Conservation (phyloP, 2,797 vertebrate genomes). For the Bovichtus diacanthus region DNA sequence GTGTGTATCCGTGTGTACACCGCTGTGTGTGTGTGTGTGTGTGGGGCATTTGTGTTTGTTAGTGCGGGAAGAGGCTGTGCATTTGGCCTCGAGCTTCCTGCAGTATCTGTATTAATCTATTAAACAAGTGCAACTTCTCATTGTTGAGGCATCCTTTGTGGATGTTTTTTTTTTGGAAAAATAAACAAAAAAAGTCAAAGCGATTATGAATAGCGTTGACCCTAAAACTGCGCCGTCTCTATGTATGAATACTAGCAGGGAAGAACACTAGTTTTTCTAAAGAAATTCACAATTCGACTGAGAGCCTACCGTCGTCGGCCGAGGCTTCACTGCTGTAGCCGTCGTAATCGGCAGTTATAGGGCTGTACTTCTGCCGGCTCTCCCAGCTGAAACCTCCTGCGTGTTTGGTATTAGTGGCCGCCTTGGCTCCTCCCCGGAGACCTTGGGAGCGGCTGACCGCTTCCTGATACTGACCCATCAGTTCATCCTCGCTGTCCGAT, state of each 20-base stretch:
- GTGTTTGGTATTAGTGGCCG: slow-evolving; percentile 76
- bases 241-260: neutral
- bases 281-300: neutral
- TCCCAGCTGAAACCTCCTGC: slow-evolving; percentile 92
- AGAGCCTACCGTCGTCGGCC: slow-evolving; percentile 90
- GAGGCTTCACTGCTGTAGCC: slow-evolving; percentile 98
- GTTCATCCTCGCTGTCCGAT: slow-evolving; percentile 97
- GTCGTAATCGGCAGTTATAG: slow-evolving; percentile 91
- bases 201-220: neutral
- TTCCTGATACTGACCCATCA: slow-evolving; percentile 95
- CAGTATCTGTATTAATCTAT: slow-evolving; percentile 8
- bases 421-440: slow-evolving; percentile 81
- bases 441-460: slow-evolving; percentile 92
- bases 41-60: slow-evolving; percentile 30
- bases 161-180: slow-evolving; percentile 22
- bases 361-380: slow-evolving; percentile 94
- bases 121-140: neutral
- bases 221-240: neutral
- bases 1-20: slow-evolving; percentile 30
- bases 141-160: neutral
- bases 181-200: neutral
- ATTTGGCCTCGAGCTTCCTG: slow-evolving; percentile 23
- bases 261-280: neutral
- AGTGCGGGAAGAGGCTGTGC: slow-evolving; percentile 15
- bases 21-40: slow-evolving; percentile 2